Percentiles rank a stretch among this genome's conserved stretches.
Evolutionary conservation across 2,888 invertebrate species (phyloP).

Genomic region (Nephrotoma flavescens): DNA sequence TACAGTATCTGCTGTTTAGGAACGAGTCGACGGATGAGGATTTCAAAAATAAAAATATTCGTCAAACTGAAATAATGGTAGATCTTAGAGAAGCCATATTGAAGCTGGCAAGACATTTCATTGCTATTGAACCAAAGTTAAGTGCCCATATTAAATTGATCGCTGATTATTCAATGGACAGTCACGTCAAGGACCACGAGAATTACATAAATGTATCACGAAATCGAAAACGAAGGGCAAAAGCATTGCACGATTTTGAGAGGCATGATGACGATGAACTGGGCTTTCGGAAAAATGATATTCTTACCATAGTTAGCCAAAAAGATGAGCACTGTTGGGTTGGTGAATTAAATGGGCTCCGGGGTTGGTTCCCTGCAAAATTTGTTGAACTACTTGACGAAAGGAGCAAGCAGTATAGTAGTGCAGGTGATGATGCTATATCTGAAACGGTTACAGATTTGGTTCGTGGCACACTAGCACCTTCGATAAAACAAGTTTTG

Average conservation of each 20-base stretch:
- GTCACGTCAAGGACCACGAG: conserved; percentile 86
- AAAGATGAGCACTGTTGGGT: conserved; percentile 99
- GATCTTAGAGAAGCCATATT: conserved; percentile 91
- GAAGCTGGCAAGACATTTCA: conserved; percentile 87
- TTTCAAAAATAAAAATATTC: conserved; percentile 87
- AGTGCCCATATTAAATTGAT: conserved; percentile 62
- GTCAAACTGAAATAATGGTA: conserved; percentile 96
- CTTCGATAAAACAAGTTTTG: conserved; percentile 83
- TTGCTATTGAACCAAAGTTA: conserved; percentile 80
- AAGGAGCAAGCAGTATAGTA: conserved; percentile 76
- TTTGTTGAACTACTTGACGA: conserved; percentile 95
- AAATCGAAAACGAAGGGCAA: conserved; percentile 77
- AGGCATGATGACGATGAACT: conserved; percentile 95
- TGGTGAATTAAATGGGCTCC: conserved; percentile 86
- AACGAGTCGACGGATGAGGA: conserved; percentile 66
- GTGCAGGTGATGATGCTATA: conserved; percentile 93
- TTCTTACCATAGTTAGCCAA: conserved; percentile 92
- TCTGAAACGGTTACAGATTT: conserved; percentile 94
- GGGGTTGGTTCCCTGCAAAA: conserved; percentile 95
- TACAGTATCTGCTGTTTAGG: conserved; percentile 77
- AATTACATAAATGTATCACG: conserved; percentile 87
- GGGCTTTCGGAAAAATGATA: conserved; percentile 96
- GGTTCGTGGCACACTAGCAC: conserved; percentile 84
- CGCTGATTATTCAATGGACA: conserved; percentile 92
- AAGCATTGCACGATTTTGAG: conserved; percentile 92